A percentile compares a stretch with the other conserved stretches of the same genome.
phyloP scores from a whole-genome alignment of 2,888 invertebrate species.

The Drosophila colorata region DNA sequence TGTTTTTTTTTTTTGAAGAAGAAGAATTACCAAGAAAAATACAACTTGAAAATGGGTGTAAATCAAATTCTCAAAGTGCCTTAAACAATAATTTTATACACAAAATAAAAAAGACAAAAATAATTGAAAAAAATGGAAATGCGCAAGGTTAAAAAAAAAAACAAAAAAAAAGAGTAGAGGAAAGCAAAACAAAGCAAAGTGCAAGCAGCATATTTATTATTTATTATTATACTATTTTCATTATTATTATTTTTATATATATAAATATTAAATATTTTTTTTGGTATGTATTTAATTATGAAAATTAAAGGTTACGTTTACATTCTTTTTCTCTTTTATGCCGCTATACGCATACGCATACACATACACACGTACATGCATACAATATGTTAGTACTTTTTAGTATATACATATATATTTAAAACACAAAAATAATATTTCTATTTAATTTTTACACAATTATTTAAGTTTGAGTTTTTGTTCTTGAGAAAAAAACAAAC shows the following conservation, averaged over 20 bases:
- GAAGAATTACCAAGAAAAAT: conserved; percentile 16
- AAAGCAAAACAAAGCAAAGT: conserved; percentile 19
- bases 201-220: conserved; percentile 69
- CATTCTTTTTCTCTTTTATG: conserved; percentile 58
- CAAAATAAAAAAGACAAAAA: conserved; percentile 18
- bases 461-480: conserved; percentile 45
- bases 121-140: conserved; percentile 4
- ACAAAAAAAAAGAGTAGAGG: background rate
- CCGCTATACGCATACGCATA: conserved; percentile 23
- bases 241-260: conserved; percentile 54
- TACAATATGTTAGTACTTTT: conserved; percentile 9
- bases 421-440: conserved; percentile 4
- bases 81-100: conserved; percentile 70
- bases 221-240: conserved; percentile 63
- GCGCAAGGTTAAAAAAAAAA: background rate
- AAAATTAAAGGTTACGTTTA: conserved; percentile 44
- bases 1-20: conserved; percentile 38
- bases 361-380: conserved; percentile 14
- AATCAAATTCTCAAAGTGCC: conserved; percentile 81
- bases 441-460: conserved; percentile 5
- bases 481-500: conserved; percentile 27
- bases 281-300: conserved; percentile 57
- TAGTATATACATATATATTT: conserved; percentile 9
- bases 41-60: conserved; percentile 46
- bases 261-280: conserved; percentile 39